Percentiles rank a stretch among this genome's conserved stretches.
Conservation (phyloP, 2,113 vertebrate species). For the Nothobranchius furzeri region DNA sequence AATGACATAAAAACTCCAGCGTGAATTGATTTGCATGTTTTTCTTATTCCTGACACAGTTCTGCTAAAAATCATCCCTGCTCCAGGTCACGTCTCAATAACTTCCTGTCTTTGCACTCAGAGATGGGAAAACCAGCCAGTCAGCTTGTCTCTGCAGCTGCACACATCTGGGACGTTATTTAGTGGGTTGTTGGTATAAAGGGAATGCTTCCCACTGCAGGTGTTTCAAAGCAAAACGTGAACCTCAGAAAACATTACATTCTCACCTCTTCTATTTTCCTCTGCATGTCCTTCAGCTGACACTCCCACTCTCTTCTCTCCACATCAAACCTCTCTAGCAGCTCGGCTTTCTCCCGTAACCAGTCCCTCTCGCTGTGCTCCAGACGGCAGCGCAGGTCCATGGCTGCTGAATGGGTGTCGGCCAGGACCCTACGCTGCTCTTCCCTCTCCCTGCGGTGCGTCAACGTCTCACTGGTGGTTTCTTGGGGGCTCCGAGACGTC, state of each 20-base stretch:
- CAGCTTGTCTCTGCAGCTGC: too few species aligned
- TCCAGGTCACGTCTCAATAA: too few species aligned
- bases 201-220: too few species aligned
- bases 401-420: conserved; percentile 74
- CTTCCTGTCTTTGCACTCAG: too few species aligned
- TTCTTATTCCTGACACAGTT: too few species aligned
- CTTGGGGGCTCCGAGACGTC: conserved; percentile 8
- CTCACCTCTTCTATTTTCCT: conserved; percentile 94
- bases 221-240: too few species aligned
- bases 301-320: conserved; percentile 96
- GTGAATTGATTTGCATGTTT: too few species aligned
- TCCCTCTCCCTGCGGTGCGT: conserved; percentile 74
- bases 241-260: neutral
- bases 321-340: conserved; percentile 91
- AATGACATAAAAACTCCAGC: too few species aligned
- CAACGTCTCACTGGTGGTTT: conserved; percentile 31
- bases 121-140: too few species aligned
- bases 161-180: too few species aligned
- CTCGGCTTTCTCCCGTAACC: conserved; percentile 90
- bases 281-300: conserved; percentile 95
- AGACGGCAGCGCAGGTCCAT: conserved; percentile 88
- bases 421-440: conserved; percentile 79
- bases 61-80: too few species aligned
- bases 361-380: conserved; percentile 85
- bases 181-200: too few species aligned